These are phyloP conservation scores for Thymelicus lineola DNA, from an alignment of 2,888 invertebrate species.

Conservation along the genomic window DNA sequence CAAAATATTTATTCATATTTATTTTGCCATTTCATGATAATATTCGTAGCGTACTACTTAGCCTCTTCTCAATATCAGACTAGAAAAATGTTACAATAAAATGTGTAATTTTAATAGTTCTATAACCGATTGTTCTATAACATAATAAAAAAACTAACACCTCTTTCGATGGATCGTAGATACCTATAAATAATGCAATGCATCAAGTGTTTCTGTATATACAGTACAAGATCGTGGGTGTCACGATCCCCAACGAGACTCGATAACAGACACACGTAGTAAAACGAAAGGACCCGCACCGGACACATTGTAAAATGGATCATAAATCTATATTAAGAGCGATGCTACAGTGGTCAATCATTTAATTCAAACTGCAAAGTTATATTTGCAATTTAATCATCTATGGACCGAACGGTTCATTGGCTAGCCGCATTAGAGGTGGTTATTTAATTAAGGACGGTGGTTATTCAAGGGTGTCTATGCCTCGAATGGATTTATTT, in stretches of 20 bases:
- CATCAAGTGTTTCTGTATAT: not conserved
- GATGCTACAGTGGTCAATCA: conserved; percentile 74
- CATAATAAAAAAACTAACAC: too few species aligned
- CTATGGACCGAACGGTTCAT: conserved; percentile 56
- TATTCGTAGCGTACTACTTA: too few species aligned
- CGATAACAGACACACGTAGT: not conserved
- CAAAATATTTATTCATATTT: too few species aligned
- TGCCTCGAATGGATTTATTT: conserved; percentile 12
- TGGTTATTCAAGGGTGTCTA: conserved; percentile 35
- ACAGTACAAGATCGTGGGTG: conserved; percentile 10
- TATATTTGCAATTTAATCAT: conserved; percentile 69
- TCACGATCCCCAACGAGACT: conserved; percentile 20
- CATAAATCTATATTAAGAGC: conserved; percentile 73
- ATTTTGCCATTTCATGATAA: too few species aligned
- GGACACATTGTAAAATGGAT: conserved; percentile 40
- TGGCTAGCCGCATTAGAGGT: conserved; percentile 53
- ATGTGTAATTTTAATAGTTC: too few species aligned
- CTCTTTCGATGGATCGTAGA: too few species aligned
- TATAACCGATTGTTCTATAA: too few species aligned
- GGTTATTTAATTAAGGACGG: conserved; percentile 61
- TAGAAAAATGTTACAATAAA: too few species aligned
- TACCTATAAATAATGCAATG: not conserved
- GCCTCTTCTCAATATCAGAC: too few species aligned
- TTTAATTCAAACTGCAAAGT: conserved; percentile 74
- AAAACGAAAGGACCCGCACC: conserved; percentile 1